Conservation (phyloP, 2,888 invertebrate genomes). For the Cheilosia impressa region DNA sequence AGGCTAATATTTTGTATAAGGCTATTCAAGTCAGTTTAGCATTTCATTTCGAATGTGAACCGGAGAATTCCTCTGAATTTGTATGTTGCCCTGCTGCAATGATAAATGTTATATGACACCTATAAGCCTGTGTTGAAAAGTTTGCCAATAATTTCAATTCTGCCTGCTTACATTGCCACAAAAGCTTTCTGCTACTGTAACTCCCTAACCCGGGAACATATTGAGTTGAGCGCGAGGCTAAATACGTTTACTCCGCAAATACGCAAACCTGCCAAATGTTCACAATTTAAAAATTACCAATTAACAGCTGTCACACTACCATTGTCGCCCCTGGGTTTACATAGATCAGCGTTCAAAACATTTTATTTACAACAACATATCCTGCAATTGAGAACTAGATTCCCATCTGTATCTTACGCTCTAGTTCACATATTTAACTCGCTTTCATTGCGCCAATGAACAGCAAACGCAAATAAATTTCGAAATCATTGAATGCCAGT, state of each 20-base stretch:
- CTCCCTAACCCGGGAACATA: neutral
- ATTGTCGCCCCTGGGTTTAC: neutral
- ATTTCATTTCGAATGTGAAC: too few species aligned
- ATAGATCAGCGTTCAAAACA: neutral
- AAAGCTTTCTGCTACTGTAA: neutral
- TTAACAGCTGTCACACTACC: neutral
- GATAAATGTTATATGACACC: too few species aligned
- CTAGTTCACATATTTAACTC: constrained; percentile 41
- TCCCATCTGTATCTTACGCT: constrained; percentile 44
- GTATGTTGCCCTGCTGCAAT: too few species aligned
- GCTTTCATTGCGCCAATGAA: constrained; percentile 44
- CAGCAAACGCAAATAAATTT: constrained; percentile 55
- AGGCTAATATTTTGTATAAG: too few species aligned
- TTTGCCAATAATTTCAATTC: too few species aligned
- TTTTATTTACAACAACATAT: neutral
- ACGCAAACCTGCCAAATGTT: neutral
- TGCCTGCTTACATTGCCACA: too few species aligned
- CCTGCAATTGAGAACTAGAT: neutral
- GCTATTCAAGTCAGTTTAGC: too few species aligned
- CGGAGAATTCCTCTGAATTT: too few species aligned
- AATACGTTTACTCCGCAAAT: neutral
- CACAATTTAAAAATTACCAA: neutral
- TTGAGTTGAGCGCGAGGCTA: neutral
- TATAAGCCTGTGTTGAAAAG: too few species aligned
- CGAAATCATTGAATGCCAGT: constrained; percentile 55